Evolutionary conservation across 2,797 vertebrate genomes (phyloP), one percentile per base, ranked within the genome.

Genomic region (Gymnothorax javanicus): DNA sequence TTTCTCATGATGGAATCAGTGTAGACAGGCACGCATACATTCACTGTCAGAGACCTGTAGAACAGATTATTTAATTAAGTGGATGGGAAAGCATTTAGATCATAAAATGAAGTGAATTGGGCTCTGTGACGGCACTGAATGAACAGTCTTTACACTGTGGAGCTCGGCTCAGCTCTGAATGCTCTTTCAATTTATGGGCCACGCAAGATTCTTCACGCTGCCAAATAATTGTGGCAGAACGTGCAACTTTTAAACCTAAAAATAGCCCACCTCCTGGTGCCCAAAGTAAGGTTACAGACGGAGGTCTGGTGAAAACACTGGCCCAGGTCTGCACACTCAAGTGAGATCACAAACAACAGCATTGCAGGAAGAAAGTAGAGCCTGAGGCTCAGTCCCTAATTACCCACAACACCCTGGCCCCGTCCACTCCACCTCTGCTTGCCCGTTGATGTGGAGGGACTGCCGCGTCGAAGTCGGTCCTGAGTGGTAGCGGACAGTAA

Each of bases 181-280:
- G 85, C 43, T 85, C 64, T 58, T 85, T 85, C 84, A 85, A 73
- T 85, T 67, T 9, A 50, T 13, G 59, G 33, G 59, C 88, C 89
- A 86, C 56, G 25, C 56, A 71, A 62, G 86, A 87, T 82, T 89
- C 59, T 60, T 79, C 71, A 43, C 13, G 58, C 89, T 89, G 90
- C 90, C 90, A 91, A 89, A 89, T 69, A 89, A 92, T 88, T 81
- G 75, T 87, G 88, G 90, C 90, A 89, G 81, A 91, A 90, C 88
- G 89, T 88, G 87, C 88, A 90, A 87, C 89, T 85, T 84, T 89
- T 91, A 87, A 88, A 83, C 84, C 90, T 90, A 90, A 89, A 92
- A 91, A 92, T 92, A 92, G 85, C 89, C 67, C 25, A 23, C 82
- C 59, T 50, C 77, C 87, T 23, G 82, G 85, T 64, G 79, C 90